A percentile compares a stretch with the other conserved stretches of the same genome.
Evolutionary conservation across 1,140 invertebrate genomes (phyloP).

Genomic region (Drosophila saltans): DNA sequence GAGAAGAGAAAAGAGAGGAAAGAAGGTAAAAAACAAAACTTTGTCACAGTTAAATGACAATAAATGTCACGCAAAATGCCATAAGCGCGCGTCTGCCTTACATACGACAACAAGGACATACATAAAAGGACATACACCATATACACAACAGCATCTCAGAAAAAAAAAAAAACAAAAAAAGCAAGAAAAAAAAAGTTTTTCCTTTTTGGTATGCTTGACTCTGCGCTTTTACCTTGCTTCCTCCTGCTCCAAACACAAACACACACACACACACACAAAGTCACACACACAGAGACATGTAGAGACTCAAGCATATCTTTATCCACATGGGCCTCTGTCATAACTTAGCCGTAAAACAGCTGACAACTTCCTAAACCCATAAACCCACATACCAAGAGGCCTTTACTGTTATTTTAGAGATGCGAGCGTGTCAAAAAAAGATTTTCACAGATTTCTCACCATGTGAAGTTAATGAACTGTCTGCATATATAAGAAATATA

Average conservation of each 20-base stretch:
- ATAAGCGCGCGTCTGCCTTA: slow-evolving; percentile 59
- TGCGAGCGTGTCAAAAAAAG: background rate
- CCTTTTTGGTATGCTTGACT: slow-evolving; percentile 34
- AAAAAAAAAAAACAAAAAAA: slow-evolving; percentile 2
- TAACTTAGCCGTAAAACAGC: slow-evolving; percentile 77
- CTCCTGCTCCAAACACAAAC: background rate
- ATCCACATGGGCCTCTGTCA: slow-evolving; percentile 69
- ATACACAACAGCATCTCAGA: slow-evolving; percentile 38
- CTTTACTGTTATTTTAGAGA: background rate
- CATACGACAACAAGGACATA: slow-evolving; percentile 60
- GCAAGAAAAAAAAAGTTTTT: slow-evolving; percentile 46
- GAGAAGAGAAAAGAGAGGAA: background rate
- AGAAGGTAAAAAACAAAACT: slow-evolving; percentile 50
- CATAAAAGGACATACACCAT: slow-evolving; percentile 27
- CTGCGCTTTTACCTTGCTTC: slow-evolving; percentile 24
- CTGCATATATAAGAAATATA: no score
- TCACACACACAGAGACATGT: background rate
- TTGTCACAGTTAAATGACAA: slow-evolving; percentile 82
- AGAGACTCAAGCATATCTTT: slow-evolving; percentile 43
- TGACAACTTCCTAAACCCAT: slow-evolving; percentile 50
- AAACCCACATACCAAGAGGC: slow-evolving; percentile 11
- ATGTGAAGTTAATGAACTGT: no score
- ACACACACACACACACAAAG: background rate
- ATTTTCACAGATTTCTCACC: no score
- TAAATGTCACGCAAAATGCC: slow-evolving; percentile 80